These are phyloP conservation scores for Blastobasis lacticolella DNA, from an alignment of 2,888 invertebrate species.

Conservation along the genomic window DNA sequence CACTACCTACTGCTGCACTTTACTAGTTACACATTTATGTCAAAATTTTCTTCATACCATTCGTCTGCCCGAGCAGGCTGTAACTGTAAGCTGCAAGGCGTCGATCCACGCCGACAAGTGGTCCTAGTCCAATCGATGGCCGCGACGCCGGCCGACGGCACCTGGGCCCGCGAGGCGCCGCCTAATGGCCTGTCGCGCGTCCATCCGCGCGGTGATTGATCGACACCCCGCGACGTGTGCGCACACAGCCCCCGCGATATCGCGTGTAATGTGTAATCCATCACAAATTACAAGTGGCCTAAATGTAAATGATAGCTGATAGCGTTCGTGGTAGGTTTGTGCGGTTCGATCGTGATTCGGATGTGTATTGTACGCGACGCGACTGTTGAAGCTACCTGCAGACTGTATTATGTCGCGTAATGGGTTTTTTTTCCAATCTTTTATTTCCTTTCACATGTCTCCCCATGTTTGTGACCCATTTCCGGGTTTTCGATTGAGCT, in stretches of 20 bases:
- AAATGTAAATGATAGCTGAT: slow-evolving; percentile 8
- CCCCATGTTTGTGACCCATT: neutral
- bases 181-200: slow-evolving; percentile 69
- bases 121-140: too few species aligned
- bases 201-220: slow-evolving; percentile 66
- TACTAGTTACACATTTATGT: too few species aligned
- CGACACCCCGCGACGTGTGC: slow-evolving; percentile 57
- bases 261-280: slow-evolving; percentile 36
- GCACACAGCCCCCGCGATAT: slow-evolving; percentile 36
- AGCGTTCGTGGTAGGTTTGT: neutral
- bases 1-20: too few species aligned
- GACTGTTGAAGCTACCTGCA: too few species aligned
- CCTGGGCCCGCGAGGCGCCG: slow-evolving; percentile 46
- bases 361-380: too few species aligned
- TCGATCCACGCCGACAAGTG: too few species aligned
- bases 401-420: neutral
- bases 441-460: too few species aligned
- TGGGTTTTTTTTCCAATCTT: neutral
- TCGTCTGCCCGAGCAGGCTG: too few species aligned
- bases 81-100: too few species aligned
- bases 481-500: neutral
- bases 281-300: slow-evolving; percentile 40
- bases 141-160: slow-evolving; percentile 27
- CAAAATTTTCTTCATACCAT: too few species aligned
- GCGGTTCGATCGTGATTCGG: too few species aligned